Evolutionary conservation across 2,113 vertebrate genomes (phyloP).

Genomic region (Salvator merianae): DNA sequence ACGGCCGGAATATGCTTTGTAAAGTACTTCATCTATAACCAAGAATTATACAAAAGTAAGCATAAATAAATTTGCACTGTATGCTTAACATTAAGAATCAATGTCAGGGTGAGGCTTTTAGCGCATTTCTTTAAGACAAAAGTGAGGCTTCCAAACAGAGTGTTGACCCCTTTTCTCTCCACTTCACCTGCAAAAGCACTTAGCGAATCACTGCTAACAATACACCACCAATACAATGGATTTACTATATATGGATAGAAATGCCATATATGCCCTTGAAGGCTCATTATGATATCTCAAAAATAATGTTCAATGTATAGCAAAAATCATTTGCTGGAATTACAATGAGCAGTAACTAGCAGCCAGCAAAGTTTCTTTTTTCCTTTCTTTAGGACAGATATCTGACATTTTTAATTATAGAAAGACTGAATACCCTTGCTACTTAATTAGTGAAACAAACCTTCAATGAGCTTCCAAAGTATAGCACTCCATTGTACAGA

Average conservation of each 20-base stretch:
- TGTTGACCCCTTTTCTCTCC: too few species aligned
- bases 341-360: neutral
- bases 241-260: neutral
- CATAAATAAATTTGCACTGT: too few species aligned
- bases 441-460: constrained; percentile 56
- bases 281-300: neutral
- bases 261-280: neutral
- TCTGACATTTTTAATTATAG: constrained; percentile 48
- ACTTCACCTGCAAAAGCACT: too few species aligned
- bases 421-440: constrained; percentile 42
- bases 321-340: fast-evolving
- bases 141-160: too few species aligned
- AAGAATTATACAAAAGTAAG: too few species aligned
- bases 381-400: neutral
- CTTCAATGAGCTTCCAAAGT: constrained; percentile 42
- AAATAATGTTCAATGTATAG: neutral
- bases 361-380: neutral
- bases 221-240: too few species aligned
- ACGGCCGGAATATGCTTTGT: too few species aligned
- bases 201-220: too few species aligned
- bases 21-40: too few species aligned
- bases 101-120: too few species aligned
- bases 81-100: too few species aligned
- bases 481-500: constrained; percentile 44
- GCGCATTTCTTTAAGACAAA: too few species aligned